Evolutionary conservation across 37 sponge, comb jelly and placozoan genomes (phyloP).

Genomic region (Haliclona indistincta): DNA sequence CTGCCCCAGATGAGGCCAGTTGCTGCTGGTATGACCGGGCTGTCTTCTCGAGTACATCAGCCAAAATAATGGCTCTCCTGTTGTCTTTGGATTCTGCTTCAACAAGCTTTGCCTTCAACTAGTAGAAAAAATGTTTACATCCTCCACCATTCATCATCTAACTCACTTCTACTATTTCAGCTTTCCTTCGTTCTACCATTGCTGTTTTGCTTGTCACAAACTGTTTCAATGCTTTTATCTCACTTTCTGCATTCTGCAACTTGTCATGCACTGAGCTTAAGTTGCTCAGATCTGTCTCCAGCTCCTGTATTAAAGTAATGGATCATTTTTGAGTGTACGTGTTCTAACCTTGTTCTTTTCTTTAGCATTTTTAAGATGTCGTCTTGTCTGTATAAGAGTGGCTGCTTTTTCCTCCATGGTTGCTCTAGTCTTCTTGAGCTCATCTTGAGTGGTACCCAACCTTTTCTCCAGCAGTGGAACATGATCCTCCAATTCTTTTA

Average conservation of each 20-base stretch:
- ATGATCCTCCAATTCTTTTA: slow-evolving; percentile 49
- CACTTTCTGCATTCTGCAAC: slow-evolving; percentile 59
- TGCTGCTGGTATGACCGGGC: slow-evolving; percentile 72
- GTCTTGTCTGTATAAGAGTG: slow-evolving; percentile 56
- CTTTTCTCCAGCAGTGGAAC: slow-evolving; percentile 46
- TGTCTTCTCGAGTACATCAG: slow-evolving; percentile 87
- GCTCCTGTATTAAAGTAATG: slow-evolving; percentile 43
- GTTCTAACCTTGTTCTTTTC: slow-evolving; percentile 70
- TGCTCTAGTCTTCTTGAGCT: slow-evolving; percentile 25
- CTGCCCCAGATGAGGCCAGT: neutral
- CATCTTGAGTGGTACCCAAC: slow-evolving; percentile 24
- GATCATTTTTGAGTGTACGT: neutral
- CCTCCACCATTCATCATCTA: neutral
- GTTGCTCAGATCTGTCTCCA: slow-evolving; percentile 73
- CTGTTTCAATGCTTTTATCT: slow-evolving; percentile 70
- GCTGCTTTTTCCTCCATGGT: slow-evolving; percentile 78
- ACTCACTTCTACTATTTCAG: slow-evolving; percentile 47
- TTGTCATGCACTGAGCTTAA: slow-evolving; percentile 51
- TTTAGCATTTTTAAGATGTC: slow-evolving; percentile 70
- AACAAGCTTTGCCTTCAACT: slow-evolving; percentile 22
- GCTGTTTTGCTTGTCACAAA: slow-evolving; percentile 85
- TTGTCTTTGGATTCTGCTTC: slow-evolving; percentile 74
- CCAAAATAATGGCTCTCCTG: slow-evolving; percentile 75
- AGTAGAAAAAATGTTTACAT: neutral
- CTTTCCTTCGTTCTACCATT: slow-evolving; percentile 69